Conservation (phyloP, 2,888 invertebrate genomes). For the Platerodrilus igneus region DNA sequence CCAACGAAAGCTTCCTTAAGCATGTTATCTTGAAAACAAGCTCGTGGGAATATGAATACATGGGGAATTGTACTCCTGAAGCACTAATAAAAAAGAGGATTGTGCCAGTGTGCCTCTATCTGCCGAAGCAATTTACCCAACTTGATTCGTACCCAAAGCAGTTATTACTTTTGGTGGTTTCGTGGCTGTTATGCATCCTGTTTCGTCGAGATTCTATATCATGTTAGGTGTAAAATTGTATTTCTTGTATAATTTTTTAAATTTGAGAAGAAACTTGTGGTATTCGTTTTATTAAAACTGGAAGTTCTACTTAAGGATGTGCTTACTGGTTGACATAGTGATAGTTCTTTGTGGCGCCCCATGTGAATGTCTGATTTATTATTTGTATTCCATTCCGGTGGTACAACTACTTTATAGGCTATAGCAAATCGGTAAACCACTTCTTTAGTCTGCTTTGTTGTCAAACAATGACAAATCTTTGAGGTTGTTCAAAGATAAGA, state of each 20-base stretch:
- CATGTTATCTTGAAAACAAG: no score
- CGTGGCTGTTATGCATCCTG: constrained; percentile 2
- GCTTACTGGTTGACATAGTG: constrained; percentile 12
- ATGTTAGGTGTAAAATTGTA: constrained; percentile 18
- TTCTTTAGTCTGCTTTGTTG: constrained; percentile 19
- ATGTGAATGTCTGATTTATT: constrained; percentile 16
- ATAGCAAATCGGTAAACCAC: constrained; percentile 15
- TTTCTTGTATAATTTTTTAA: constrained; percentile 5
- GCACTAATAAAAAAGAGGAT: no score
- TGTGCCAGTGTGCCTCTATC: no score
- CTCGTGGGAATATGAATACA: no score
- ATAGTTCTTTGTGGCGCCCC: constrained; percentile 11
- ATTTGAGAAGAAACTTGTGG: neutral
- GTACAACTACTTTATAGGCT: constrained; percentile 9
- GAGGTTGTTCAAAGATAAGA: constrained; percentile 11
- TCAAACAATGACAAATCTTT: constrained; percentile 18
- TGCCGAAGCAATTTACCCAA: no score
- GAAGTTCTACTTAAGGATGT: constrained; percentile 15
- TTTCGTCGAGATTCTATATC: constrained; percentile 14
- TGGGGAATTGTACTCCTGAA: no score
- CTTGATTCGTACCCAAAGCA: no score
- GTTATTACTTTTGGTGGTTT: no score
- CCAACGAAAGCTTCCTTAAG: neutral
- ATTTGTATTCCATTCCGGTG: constrained; percentile 11
- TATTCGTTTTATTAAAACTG: constrained; percentile 16